Conservation (phyloP, 2,797 vertebrate species). For the Poecile montanus region DNA sequence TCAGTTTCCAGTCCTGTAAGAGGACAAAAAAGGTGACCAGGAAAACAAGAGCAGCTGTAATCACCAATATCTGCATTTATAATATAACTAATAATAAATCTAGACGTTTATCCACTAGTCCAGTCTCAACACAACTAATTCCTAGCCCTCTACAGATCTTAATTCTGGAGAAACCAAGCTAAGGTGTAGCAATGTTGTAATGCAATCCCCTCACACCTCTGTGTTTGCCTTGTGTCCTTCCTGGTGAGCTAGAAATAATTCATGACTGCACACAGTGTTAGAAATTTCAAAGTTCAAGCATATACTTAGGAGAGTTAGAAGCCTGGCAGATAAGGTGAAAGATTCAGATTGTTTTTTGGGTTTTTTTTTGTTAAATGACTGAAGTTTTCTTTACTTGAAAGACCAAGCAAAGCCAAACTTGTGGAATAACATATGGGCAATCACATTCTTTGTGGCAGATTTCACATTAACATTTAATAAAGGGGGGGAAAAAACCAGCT, state of each 20-base stretch:
- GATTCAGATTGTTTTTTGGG: neutral
- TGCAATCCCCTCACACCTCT: neutral
- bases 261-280: neutral
- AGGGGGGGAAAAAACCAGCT: neutral
- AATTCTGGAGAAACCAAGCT: neutral
- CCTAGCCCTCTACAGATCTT: neutral
- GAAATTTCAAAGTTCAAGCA: conserved; percentile 9
- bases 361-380: neutral
- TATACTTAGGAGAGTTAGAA: conserved; percentile 8
- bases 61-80: neutral
- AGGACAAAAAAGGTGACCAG: neutral
- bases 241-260: conserved; percentile 27
- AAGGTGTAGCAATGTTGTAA: neutral
- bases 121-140: neutral
- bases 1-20: neutral
- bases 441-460: neutral
- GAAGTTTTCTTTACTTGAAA: conserved; percentile 13
- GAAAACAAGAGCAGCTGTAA: neutral
- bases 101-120: neutral
- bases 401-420: neutral
- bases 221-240: neutral
- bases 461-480: conserved; percentile 24
- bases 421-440: neutral
- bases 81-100: neutral
- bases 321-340: conserved; percentile 16